A percentile compares a stretch with the other conserved stretches of the same genome.
phyloP scores from a whole-genome alignment of 1,140 invertebrate genomes.

The Brachionus manjavacas region DNA sequence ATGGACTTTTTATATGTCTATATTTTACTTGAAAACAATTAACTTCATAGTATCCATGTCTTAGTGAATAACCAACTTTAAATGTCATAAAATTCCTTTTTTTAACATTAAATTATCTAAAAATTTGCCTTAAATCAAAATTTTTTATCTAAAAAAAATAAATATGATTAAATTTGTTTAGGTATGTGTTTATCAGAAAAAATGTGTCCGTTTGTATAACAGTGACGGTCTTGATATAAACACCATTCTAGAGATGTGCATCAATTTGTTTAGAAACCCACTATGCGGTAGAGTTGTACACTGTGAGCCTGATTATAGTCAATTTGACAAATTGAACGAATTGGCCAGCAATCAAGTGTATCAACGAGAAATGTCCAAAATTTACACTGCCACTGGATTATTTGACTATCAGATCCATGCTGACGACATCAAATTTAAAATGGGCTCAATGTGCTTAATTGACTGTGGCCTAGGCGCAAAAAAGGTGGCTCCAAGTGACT shows the following conservation, averaged over 20 bases:
- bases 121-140: too few species aligned
- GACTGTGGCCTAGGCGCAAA: not conserved
- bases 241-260: not conserved
- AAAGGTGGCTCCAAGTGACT: not conserved
- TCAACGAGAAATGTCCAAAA: not conserved
- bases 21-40: too few species aligned
- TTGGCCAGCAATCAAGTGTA: not conserved
- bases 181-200: not conserved
- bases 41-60: too few species aligned
- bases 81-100: too few species aligned
- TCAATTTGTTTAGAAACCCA: not conserved
- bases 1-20: too few species aligned
- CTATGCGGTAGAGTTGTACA: not conserved
- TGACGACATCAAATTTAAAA: not conserved
- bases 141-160: too few species aligned
- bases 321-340: not conserved
- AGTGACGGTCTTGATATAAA: not conserved
- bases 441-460: not conserved
- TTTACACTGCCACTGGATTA: not conserved
- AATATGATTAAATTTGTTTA: too few species aligned
- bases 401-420: slow-evolving; percentile 5
- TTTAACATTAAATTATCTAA: too few species aligned
- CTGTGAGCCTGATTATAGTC: not conserved
- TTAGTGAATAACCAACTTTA: too few species aligned
- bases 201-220: not conserved